These are phyloP conservation scores for Azemiops feae DNA, from an alignment of 2,113 vertebrate genomes.

Conservation along the genomic window DNA sequence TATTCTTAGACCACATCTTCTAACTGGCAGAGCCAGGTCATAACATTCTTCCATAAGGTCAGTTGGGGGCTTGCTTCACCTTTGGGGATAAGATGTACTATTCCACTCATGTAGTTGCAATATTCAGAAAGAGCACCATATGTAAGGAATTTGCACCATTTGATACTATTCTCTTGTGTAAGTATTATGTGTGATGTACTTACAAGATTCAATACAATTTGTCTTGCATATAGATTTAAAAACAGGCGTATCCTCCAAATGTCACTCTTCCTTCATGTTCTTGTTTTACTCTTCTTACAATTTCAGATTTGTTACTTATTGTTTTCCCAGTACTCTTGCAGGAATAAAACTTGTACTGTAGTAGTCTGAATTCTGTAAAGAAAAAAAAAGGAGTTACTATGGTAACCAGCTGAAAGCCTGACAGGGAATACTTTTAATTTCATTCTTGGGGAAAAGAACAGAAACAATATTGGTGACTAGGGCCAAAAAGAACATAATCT, in stretches of 20 bases:
- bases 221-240: background rate
- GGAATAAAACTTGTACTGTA: background rate
- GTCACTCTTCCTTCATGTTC: background rate
- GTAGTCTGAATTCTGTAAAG: background rate
- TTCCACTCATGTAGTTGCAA: background rate
- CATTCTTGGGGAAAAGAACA: background rate
- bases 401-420: slow-evolving; percentile 1
- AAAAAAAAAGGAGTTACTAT: slow-evolving; percentile 16
- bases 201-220: background rate
- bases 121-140: background rate
- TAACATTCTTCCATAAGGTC: background rate
- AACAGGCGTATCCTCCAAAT: background rate
- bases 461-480: background rate
- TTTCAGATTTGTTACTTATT: slow-evolving; percentile 2
- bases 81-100: background rate
- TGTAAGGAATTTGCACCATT: background rate
- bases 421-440: slow-evolving; percentile 11
- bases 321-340: background rate
- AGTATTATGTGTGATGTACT: background rate
- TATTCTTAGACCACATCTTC: background rate
- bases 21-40: background rate
- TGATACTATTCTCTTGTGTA: background rate
- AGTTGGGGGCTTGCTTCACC: background rate
- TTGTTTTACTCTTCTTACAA: background rate
- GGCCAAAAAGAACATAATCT: background rate